Evolutionary conservation across 2,888 invertebrate genomes (phyloP).

Genomic region (Priocnemis perturbator): DNA sequence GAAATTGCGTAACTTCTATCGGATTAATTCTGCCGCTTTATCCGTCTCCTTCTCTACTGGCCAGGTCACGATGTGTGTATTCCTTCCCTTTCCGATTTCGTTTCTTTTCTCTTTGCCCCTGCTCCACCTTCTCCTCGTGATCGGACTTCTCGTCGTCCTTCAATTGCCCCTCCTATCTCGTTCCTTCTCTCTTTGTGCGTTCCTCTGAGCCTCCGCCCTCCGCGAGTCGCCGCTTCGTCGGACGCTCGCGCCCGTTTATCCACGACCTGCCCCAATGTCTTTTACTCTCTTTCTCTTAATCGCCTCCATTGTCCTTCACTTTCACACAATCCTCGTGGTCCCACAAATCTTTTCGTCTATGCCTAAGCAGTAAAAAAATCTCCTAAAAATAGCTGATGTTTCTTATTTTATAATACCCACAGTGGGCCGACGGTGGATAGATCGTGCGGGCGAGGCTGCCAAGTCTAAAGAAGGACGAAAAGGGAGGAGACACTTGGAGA

Average conservation of each 20-base stretch:
- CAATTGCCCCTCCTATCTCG: no score
- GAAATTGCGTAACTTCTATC: constrained; percentile 53
- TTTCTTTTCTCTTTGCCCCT: constrained; percentile 34
- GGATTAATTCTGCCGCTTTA: constrained; percentile 18
- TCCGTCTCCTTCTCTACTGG: constrained; percentile 27
- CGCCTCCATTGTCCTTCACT: background rate
- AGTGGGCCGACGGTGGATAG: no score
- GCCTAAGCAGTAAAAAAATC: background rate
- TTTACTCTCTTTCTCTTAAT: background rate
- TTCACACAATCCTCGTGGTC: background rate
- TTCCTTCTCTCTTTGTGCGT: background rate
- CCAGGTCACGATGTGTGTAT: constrained; percentile 7
- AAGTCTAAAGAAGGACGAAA: no score
- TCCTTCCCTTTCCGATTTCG: constrained; percentile 32
- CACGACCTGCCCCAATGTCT: background rate
- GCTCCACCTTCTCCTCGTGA: no score
- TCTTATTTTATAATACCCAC: no score
- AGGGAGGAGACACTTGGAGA: no score
- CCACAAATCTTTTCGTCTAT: background rate
- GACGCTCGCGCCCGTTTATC: no score
- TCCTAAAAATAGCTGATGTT: no score
- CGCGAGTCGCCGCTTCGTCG: no score
- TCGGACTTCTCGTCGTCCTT: no score
- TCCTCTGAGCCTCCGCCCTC: no score
- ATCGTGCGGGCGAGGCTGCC: no score